Evolutionary conservation across 2,888 invertebrate species (phyloP), one percentile per base, ranked within the genome.

Genomic region (Nephrocerus scutellatus): DNA sequence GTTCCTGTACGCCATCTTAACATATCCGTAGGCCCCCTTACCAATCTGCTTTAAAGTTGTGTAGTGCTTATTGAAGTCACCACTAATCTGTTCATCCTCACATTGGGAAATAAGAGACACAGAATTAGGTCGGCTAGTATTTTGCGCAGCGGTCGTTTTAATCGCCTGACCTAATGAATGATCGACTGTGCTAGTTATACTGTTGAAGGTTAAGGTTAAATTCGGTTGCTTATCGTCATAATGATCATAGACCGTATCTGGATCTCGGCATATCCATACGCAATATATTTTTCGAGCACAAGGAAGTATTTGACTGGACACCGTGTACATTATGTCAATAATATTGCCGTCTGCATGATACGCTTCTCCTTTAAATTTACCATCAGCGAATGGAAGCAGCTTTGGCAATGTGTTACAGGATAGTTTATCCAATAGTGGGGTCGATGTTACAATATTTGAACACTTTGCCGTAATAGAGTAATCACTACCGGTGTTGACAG

Each of bases 21-120:
- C 83, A 56, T 77, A 82, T 0, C 83, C 83, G 64, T 80, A 83
- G 0, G 81, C 81, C 15, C 83, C 51, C 23, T 47, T 42, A 0
- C 49, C 49, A 15, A 83, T 80, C 51, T 80, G 78, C 48, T 77
- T 74, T 10, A 80, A 64, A 1, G 79, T 80, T 36, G 75, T 73
- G 46, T 76, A 74, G 41, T 74, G 66, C 43, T 73, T 73, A 51
- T 66, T 71, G 58, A 76, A 80, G 10, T 75, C 75, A 1, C 76
- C 76, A 3, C 70, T 62, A 1, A 71, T 61, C 43, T 75, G 74
- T 23, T 75, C 75, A 20, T 58, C 58, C 31, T 75, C 75, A 42
- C 73, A 72, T 45, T 75, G 75, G 42, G 73, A 73, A 57, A 72
- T 51, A 18, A 75, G 54, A 61, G 49, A 49, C 13, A 75, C 72